Evolutionary conservation across 1,140 invertebrate species (phyloP).

Genomic region (Trachymyrmex septentrionalis): DNA sequence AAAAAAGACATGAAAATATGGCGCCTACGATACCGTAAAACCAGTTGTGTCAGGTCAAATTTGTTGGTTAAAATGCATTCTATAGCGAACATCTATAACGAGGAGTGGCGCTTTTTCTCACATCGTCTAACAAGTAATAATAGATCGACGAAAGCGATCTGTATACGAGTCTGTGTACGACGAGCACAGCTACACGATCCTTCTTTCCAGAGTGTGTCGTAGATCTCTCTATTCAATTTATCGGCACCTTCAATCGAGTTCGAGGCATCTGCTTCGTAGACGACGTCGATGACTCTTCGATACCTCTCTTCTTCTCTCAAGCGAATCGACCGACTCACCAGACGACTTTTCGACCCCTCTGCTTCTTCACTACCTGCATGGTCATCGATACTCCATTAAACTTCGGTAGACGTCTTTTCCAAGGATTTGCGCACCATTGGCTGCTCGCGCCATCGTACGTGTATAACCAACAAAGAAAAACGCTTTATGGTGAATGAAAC

Average conservation of each 20-base stretch:
- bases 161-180: conserved; percentile 41
- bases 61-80: conserved; percentile 9
- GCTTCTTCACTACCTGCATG: conserved; percentile 23
- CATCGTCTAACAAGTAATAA: conserved; percentile 57
- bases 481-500: conserved; percentile 40
- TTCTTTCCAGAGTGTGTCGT: conserved; percentile 25
- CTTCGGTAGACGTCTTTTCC: conserved; percentile 52
- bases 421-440: conserved; percentile 62
- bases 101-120: not conserved
- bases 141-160: conserved; percentile 52
- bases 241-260: conserved; percentile 53
- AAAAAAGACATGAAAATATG: not conserved
- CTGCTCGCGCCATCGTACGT: conserved; percentile 38
- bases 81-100: not conserved
- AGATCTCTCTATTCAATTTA: conserved; percentile 69
- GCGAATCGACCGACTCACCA: conserved; percentile 27
- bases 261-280: conserved; percentile 42
- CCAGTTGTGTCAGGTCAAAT: not conserved
- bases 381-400: conserved; percentile 70
- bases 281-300: conserved; percentile 54
- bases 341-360: not conserved
- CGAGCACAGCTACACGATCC: conserved; percentile 4
- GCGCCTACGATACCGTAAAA: not conserved
- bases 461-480: conserved; percentile 55
- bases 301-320: conserved; percentile 20